Evolutionary conservation across 2,113 vertebrate genomes (phyloP), one percentile per base, ranked within the genome.

Genomic region (Ophiodon elongatus): DNA sequence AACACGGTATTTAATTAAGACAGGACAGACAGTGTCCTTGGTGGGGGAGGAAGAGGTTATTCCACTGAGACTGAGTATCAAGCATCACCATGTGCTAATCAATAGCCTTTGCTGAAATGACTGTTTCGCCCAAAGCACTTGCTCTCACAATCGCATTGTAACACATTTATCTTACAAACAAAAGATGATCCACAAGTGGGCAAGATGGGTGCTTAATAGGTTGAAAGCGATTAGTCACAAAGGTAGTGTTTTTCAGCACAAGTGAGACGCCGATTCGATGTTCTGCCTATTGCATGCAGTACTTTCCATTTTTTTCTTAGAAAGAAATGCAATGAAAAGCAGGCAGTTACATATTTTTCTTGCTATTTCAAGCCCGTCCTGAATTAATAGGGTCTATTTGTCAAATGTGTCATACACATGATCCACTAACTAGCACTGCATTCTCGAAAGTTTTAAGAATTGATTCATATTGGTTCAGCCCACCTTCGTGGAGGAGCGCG

Each of bases 121-220:
- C 15, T 50, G 7, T 41, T n/a, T 6, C 6, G 39, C 41, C 37
- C 56, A 41, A 41, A 37, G 63, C 17, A 39, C 19, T 17, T 37
- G 2, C 19, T 52, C 50, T 31, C 62, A 52, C 57, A 76, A 31
- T 37, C 62, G 7, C 73, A 75, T 59, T 35, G 63, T 2, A 25
- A 56, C 9, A 15, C 23, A 52, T 80, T 37, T 63, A 31, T 56
- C 29, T 57, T 10, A 10, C 31, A 70, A 31, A 85, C 6, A 23
- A 43, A 65, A 77, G 17, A 23, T 2, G 1, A 85, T 88, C 80
- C 57, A 83, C 79, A 85, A 82, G 83, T 87, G 80, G 60, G 19
- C 17, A 19, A 23, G 8, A 45, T 71, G 11, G 27, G 23, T 14
- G 54, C 41, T 62, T 15, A 19, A 60, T 14, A 59, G 25, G 56